Conservation (phyloP, 53 echinoderm and acorn worm genomes). For the Holothuria leucospilota region DNA sequence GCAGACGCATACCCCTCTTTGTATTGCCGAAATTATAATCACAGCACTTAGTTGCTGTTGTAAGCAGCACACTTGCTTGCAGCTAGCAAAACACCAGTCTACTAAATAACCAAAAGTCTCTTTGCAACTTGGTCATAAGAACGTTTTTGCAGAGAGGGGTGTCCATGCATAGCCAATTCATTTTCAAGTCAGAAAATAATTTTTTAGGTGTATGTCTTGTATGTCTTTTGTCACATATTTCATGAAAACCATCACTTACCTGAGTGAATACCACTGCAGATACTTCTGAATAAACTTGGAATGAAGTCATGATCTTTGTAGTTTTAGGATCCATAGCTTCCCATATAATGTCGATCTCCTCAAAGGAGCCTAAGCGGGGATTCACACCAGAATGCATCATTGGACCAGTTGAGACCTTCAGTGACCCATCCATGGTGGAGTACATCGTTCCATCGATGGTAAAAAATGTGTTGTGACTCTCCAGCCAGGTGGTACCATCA, state of each 20-base stretch:
- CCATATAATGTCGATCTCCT: conserved; percentile 31
- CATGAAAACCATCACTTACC: conserved; percentile 21
- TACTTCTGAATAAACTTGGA: conserved; percentile 20
- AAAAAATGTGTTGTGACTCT: conserved; percentile 44
- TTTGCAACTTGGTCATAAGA: too few species aligned
- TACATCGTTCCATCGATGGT: conserved; percentile 27
- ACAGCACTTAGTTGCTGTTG: too few species aligned
- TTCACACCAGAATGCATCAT: background rate
- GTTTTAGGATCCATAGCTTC: background rate
- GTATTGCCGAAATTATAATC: too few species aligned
- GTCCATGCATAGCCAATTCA: too few species aligned
- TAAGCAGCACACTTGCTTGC: too few species aligned
- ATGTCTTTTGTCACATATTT: too few species aligned
- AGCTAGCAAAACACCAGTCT: too few species aligned
- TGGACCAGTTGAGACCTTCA: background rate
- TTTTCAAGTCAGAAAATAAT: too few species aligned
- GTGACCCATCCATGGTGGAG: conserved; percentile 35
- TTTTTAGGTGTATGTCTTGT: too few species aligned
- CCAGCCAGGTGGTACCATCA: conserved; percentile 29
- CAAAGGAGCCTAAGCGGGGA: conserved; percentile 13
- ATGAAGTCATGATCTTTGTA: conserved; percentile 20
- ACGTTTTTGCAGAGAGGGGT: too few species aligned
- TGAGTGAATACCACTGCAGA: conserved; percentile 42
- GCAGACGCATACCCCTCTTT: too few species aligned
- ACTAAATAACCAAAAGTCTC: too few species aligned